Percentiles rank a stretch among this genome's conserved stretches.
These are phyloP conservation scores for Bombus balteatus DNA, from an alignment of 1,140 invertebrate genomes.

Conservation along the genomic window DNA sequence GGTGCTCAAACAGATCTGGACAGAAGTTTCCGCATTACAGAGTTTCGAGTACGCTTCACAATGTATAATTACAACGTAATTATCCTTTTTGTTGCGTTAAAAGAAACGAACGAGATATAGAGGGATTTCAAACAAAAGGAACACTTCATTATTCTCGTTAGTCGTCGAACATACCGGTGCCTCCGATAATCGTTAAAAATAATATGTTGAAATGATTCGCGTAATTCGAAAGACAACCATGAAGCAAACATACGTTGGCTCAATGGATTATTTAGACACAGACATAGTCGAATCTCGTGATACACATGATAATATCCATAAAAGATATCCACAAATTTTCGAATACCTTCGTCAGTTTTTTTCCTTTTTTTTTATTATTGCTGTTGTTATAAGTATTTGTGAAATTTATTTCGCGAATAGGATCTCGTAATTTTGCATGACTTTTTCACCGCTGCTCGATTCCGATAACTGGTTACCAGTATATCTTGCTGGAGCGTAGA, in stretches of 20 bases:
- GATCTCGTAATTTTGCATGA: constrained; percentile 34
- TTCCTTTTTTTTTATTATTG: neutral
- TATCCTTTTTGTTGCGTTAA: constrained; percentile 13
- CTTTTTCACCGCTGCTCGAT: constrained; percentile 40
- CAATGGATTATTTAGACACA: too few relatives aligned
- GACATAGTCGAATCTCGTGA: neutral
- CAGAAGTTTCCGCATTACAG: constrained; percentile 25
- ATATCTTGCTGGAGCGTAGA: constrained; percentile 31
- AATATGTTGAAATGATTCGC: neutral
- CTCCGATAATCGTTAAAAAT: neutral
- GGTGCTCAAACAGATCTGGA: constrained; percentile 16
- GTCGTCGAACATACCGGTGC: neutral
- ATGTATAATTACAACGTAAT: constrained; percentile 37
- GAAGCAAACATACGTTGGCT: neutral
- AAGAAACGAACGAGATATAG: neutral
- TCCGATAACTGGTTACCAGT: constrained; percentile 51
- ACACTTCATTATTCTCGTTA: neutral
- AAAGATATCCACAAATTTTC: neutral
- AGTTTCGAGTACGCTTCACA: constrained; percentile 5
- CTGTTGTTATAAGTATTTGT: constrained; percentile 10
- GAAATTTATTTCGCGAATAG: neutral
- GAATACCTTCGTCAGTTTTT: neutral
- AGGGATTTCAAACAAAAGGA: constrained; percentile 4
- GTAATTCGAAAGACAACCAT: neutral
- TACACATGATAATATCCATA: neutral